Evolutionary conservation across 2,113 vertebrate genomes (phyloP).

Genomic region (Rhynchomys soricoides): DNA sequence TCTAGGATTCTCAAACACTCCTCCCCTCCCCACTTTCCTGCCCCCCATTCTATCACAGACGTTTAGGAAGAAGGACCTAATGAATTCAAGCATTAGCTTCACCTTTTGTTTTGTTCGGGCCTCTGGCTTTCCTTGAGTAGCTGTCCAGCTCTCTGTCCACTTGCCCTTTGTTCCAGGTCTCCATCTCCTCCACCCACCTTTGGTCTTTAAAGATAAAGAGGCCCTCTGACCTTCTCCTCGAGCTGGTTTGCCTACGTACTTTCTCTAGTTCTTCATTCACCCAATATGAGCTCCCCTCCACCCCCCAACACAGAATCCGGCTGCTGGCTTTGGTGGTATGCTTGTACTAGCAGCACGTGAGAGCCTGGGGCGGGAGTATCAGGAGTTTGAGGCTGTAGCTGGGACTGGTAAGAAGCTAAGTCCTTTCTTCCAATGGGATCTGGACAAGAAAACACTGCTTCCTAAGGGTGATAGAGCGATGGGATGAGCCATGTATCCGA

Average conservation of each 20-base stretch:
- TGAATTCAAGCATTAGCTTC: not conserved
- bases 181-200: not conserved
- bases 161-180: not conserved
- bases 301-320: not conserved
- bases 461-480: not conserved
- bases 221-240: not conserved
- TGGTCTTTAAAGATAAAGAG: not conserved
- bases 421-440: not conserved
- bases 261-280: not conserved
- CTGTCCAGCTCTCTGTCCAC: not conserved
- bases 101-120: not conserved
- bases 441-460: not conserved
- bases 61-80: constrained; percentile 29
- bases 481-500: not conserved
- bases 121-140: not conserved
- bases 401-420: too few relatives aligned
- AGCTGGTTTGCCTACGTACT: not conserved
- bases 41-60: not conserved
- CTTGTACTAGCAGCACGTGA: not conserved
- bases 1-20: not conserved
- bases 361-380: not conserved
- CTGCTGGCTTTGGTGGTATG: not conserved
- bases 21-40: not conserved
- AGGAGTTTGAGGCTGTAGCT: not conserved
- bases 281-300: not conserved